Conservation (phyloP, 2,797 vertebrate genomes). For the Ambastaia sidthimunki region DNA sequence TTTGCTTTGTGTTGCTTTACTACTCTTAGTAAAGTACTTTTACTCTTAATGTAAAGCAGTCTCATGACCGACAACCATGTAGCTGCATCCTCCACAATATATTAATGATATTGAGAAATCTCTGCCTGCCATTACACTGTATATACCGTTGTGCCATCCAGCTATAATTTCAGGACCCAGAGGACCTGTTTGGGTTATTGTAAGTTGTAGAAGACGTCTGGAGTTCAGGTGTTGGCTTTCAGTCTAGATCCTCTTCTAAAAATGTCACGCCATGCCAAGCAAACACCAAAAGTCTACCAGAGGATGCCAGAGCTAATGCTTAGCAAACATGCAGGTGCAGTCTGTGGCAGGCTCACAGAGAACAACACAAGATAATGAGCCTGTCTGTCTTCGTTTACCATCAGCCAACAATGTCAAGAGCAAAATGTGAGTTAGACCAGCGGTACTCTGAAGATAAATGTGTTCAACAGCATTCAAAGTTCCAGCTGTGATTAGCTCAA, state of each 20-base stretch:
- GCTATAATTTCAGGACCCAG: too few relatives aligned
- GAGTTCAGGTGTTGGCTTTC: conserved; percentile 26
- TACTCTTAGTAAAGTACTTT: too few relatives aligned
- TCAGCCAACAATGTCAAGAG: conserved; percentile 38
- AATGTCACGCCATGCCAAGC: conserved; percentile 19
- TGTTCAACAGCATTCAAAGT: conserved; percentile 32
- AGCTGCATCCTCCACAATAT: too few relatives aligned
- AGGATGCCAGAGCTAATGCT: conserved; percentile 40
- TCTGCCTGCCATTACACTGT: too few relatives aligned
- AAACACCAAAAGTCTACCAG: conserved; percentile 24
- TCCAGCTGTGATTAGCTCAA: conserved; percentile 43
- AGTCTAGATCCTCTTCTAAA: conserved; percentile 13
- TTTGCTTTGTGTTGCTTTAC: too few relatives aligned
- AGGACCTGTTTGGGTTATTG: not conserved
- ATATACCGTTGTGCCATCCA: too few relatives aligned
- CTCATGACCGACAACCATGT: too few relatives aligned
- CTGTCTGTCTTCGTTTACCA: conserved; percentile 42
- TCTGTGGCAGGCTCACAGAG: conserved; percentile 31
- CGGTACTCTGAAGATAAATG: conserved; percentile 39
- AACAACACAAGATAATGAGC: conserved; percentile 37
- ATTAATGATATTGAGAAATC: too few relatives aligned
- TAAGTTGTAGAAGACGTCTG: conserved; percentile 3
- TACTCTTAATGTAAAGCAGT: too few relatives aligned
- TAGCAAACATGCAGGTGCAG: conserved; percentile 44
- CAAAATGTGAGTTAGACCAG: conserved; percentile 33